Conservation (phyloP, 2,888 invertebrate species). For the Dryococelus australis region DNA sequence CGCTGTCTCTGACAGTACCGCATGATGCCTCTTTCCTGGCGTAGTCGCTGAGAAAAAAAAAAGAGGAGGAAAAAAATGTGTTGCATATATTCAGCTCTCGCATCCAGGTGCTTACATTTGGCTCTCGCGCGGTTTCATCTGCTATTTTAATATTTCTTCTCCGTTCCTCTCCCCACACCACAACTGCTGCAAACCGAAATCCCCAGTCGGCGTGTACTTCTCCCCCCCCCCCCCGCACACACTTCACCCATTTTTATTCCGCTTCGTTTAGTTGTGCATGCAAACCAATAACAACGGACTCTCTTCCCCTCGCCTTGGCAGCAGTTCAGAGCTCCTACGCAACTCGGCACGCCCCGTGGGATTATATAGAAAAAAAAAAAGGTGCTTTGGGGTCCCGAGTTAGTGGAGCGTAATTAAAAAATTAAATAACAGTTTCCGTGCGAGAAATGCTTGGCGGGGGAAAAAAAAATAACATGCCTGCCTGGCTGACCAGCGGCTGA, state of each 20-base stretch:
- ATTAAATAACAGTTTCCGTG: constrained; percentile 1
- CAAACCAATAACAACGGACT: background rate
- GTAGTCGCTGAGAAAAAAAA: background rate
- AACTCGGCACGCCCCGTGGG: background rate
- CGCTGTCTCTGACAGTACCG: too few relatives aligned
- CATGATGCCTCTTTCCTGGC: too few relatives aligned
- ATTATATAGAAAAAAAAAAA: background rate
- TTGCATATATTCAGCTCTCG: background rate
- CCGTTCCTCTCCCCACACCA: background rate
- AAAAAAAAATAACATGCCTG: background rate
- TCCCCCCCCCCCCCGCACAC: background rate
- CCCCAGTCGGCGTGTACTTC: background rate
- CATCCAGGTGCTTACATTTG: background rate
- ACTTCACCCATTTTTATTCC: background rate
- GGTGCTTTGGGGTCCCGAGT: background rate
- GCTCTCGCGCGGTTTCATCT: constrained; percentile 4
- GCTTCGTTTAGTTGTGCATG: background rate
- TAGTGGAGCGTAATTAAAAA: background rate
- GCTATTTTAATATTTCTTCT: background rate
- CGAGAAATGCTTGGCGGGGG: background rate
- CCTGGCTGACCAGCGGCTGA: background rate
- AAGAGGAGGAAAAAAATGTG: background rate
- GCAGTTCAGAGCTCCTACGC: background rate
- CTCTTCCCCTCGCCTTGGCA: background rate
- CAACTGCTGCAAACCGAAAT: background rate